Conservation (phyloP, 2,113 vertebrate genomes). For the Paramisgurnus dabryanus region DNA sequence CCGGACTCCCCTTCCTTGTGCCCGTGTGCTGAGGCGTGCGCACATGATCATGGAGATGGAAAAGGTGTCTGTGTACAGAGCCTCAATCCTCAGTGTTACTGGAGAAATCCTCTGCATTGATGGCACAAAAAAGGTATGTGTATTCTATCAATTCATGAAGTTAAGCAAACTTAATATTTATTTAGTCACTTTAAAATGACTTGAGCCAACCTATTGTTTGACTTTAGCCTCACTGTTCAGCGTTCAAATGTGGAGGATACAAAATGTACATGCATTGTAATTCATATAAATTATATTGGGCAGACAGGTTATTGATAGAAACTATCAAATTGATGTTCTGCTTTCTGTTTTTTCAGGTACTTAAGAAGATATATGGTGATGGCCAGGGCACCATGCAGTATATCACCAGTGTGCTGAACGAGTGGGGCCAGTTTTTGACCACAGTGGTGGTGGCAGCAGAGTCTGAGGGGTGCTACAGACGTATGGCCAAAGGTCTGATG, state of each 20-base stretch:
- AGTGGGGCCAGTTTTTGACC: too few relatives aligned
- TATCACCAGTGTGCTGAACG: too few relatives aligned
- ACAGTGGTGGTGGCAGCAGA: background rate
- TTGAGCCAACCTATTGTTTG: too few relatives aligned
- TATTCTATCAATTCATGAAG: too few relatives aligned
- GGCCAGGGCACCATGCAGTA: too few relatives aligned
- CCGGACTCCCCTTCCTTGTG: conserved; percentile 15
- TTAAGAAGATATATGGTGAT: background rate
- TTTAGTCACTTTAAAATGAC: too few relatives aligned
- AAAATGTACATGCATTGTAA: too few relatives aligned
- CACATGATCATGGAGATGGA: conserved; percentile 38
- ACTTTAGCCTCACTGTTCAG: too few relatives aligned
- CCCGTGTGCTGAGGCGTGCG: conserved; percentile 9
- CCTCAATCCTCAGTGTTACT: conserved; percentile 9
- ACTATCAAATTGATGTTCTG: background rate
- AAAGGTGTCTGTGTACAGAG: conserved; percentile 13
- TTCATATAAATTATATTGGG: background rate
- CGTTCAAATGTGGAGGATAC: too few relatives aligned
- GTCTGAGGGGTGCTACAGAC: background rate
- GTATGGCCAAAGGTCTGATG: background rate
- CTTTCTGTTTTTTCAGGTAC: background rate
- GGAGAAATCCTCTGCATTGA: conserved; percentile 5
- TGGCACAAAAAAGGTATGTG: background rate
- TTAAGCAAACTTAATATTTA: too few relatives aligned
- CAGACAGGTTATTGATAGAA: background rate